A percentile compares a stretch with the other conserved stretches of the same genome.
phyloP scores from a whole-genome alignment of 2,888 invertebrate species.

The Diabrotica balteata region DNA sequence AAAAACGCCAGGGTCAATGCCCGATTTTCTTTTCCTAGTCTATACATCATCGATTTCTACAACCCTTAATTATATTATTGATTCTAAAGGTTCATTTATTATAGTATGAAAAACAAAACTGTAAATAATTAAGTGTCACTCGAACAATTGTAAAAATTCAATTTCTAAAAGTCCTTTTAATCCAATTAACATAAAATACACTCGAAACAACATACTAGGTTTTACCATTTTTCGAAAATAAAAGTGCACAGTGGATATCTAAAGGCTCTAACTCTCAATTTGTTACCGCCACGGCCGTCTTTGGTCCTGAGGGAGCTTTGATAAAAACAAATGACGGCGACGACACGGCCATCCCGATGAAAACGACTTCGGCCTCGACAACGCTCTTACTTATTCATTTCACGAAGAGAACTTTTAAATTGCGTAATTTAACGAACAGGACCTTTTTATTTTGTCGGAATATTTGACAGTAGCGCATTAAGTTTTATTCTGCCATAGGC shows the following conservation, averaged over 20 bases:
- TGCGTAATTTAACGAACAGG: slow-evolving; percentile 61
- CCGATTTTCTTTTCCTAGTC: too few relatives aligned
- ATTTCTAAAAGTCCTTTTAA: too few relatives aligned
- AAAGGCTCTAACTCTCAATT: slow-evolving; percentile 33
- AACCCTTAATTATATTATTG: too few relatives aligned
- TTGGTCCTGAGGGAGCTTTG: slow-evolving; percentile 53
- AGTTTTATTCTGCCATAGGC: slow-evolving; percentile 5
- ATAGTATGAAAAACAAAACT: too few relatives aligned
- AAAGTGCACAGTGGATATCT: background rate
- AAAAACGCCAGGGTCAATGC: too few relatives aligned
- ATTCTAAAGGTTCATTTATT: too few relatives aligned
- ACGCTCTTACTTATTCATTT: slow-evolving; percentile 60
- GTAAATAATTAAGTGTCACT: too few relatives aligned
- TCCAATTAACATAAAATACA: too few relatives aligned
- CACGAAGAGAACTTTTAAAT: slow-evolving; percentile 63
- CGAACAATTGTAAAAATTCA: too few relatives aligned
- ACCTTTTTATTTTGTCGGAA: slow-evolving; percentile 53
- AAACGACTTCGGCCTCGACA: slow-evolving; percentile 55
- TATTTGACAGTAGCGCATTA: slow-evolving; percentile 16
- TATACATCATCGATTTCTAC: too few relatives aligned
- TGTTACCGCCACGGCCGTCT: slow-evolving; percentile 50
- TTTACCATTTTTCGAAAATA: too few relatives aligned
- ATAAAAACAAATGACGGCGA: slow-evolving; percentile 61
- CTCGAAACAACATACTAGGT: too few relatives aligned
- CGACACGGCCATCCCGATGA: slow-evolving; percentile 59